Evolutionary conservation across 1,140 invertebrate species (phyloP).

Genomic region (Heliconius hewitsoni): DNA sequence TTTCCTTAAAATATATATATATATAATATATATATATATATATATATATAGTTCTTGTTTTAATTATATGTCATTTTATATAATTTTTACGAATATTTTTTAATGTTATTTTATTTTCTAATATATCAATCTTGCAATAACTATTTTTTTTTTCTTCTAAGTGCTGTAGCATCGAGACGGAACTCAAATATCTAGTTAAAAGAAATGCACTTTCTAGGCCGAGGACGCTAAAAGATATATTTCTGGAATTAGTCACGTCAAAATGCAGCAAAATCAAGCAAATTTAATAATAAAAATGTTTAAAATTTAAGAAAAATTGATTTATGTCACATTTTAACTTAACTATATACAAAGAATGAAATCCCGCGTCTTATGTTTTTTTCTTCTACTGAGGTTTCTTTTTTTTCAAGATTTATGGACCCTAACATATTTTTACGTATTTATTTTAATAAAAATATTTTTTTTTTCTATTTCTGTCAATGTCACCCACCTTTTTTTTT

Average conservation of each 20-base stretch:
- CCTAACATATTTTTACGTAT: background rate
- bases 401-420: background rate
- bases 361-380: background rate
- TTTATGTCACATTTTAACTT: slow-evolving; percentile 6
- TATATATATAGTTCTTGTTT: too few species aligned
- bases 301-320: background rate
- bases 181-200: slow-evolving; percentile 4
- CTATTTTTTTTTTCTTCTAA: slow-evolving; percentile 37
- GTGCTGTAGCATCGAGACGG: background rate
- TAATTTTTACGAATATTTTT: too few species aligned
- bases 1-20: too few species aligned
- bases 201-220: slow-evolving; percentile 12
- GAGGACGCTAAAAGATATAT: background rate
- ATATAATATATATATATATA: too few species aligned
- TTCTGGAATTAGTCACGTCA: background rate
- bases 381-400: background rate
- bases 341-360: background rate
- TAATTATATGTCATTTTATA: too few species aligned
- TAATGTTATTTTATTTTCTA: background rate
- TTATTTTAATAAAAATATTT: background rate
- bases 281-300: background rate
- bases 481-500: background rate
- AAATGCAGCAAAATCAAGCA: background rate
- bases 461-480: background rate
- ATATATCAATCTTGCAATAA: background rate